phyloP scores from a whole-genome alignment of 2,113 vertebrate species.

The Chionomys nivalis region DNA sequence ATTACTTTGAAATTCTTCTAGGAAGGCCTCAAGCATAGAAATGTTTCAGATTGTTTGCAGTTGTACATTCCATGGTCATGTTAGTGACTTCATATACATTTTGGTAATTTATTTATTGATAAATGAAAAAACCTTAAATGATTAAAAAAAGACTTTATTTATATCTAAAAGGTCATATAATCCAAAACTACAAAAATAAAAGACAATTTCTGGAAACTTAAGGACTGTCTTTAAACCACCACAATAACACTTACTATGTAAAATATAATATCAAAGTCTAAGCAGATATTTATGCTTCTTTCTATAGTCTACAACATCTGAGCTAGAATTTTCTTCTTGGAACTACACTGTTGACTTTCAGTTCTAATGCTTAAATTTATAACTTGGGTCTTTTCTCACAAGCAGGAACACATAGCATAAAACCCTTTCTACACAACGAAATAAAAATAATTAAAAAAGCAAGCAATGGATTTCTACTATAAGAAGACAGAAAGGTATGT shows the following conservation, averaged over 20 bases:
- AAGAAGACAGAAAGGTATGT: background rate
- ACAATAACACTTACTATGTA: constrained; percentile 51
- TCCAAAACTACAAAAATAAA: constrained; percentile 82
- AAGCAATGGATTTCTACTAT: constrained; percentile 50
- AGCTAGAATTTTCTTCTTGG: background rate
- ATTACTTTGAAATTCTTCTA: constrained; percentile 6
- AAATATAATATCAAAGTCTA: constrained; percentile 59
- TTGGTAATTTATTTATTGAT: constrained; percentile 37
- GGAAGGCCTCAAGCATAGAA: background rate
- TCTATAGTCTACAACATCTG: constrained; percentile 12
- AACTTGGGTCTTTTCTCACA: constrained; percentile 42
- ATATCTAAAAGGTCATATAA: constrained; percentile 74
- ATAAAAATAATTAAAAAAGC: constrained; percentile 37
- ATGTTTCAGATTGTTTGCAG: constrained; percentile 35
- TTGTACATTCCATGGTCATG: background rate
- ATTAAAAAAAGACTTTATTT: constrained; percentile 82
- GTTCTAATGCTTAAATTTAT: constrained; percentile 59
- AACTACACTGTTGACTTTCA: constrained; percentile 20
- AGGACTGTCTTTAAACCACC: constrained; percentile 62
- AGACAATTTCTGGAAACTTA: constrained; percentile 73
- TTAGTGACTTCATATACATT: constrained; percentile 9
- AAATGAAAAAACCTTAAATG: constrained; percentile 53
- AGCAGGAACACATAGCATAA: constrained; percentile 44
- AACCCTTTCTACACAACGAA: constrained; percentile 37
- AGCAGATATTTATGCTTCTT: constrained; percentile 50